Base-by-base conservation (phyloP, 2,888 invertebrate species). In the Chloroclysta siterata region DNA sequence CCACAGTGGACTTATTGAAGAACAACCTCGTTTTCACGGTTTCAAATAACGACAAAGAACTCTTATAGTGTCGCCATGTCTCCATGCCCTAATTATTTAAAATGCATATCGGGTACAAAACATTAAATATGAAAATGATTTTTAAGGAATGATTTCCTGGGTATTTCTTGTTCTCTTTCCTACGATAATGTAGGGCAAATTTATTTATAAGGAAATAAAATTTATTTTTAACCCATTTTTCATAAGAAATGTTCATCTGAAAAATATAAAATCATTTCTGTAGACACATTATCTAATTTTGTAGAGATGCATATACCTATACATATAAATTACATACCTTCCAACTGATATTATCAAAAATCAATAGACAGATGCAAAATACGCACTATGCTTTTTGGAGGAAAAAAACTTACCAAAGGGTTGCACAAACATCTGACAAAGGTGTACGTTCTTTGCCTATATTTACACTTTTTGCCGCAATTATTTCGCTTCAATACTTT, bases 401-500 rank as follows among this genome's bases (percentile, higher is more conserved):
- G 39, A 56, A 56, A 53, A 39, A 29, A 60, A 64, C 62, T 60
- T 73, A 72, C 54, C 72, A 82, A 87, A 84, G 85, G 86, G 85
- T 87, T 82, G 70, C 69, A 63, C 71, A 72, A 71, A 72, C 79
- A 79, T 80, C 73, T 80, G 75, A 77, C 76, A 84, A 89, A 89
- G 85, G 86, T 90, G 88, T 78, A 72, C 74, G 62, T 62, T 63
- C 66, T 64, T 66, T 65, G 53, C 69, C 71, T 76, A 72, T 82
- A 80, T 80, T 80, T 81, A 75, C 69, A 76, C 74, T 87, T 89
- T 89, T 88, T 88, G 77, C 74, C 42, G 60, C 66, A 77, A 83
- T 88, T 84, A 84, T 87, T 86, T 82, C 82, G 84, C 86, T 80
- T 76, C 81, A 79, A 83, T 85, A 87, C 87, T 89, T 88, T 89